These are phyloP conservation scores for Tuberolachnus salignus DNA, from an alignment of 2,888 invertebrate species.

Conservation along the genomic window DNA sequence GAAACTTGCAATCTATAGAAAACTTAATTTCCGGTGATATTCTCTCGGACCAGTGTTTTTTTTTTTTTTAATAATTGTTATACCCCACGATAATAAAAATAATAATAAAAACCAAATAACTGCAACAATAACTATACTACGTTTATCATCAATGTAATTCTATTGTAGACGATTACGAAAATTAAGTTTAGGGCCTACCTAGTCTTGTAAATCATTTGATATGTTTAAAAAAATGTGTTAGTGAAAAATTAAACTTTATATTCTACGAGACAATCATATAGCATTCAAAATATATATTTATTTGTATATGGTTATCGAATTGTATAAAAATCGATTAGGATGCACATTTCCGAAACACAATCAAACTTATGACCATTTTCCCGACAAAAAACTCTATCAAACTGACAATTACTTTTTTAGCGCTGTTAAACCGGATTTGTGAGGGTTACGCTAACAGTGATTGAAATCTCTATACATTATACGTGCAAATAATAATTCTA, in stretches of 20 bases:
- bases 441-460: not conserved
- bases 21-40: too few species aligned
- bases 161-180: constrained; percentile 24
- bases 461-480: constrained; percentile 24
- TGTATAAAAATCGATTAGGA: not conserved
- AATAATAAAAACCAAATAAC: constrained; percentile 22
- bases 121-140: constrained; percentile 11
- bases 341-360: not conserved
- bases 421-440: not conserved
- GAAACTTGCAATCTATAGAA: too few species aligned
- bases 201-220: not conserved
- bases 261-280: not conserved
- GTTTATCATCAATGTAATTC: constrained; percentile 32
- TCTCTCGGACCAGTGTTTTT: constrained; percentile 22
- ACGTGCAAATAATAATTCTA: not conserved
- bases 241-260: not conserved
- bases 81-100: constrained; percentile 3
- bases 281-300: not conserved
- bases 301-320: not conserved
- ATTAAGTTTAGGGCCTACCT: constrained; percentile 13
- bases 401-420: constrained; percentile 13
- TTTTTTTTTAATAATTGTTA: constrained; percentile 38
- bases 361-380: constrained; percentile 16
- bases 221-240: constrained; percentile 9
- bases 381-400: not conserved